Evolutionary conservation across 2,888 invertebrate species (phyloP), one percentile per base, ranked within the genome.

Genomic region (Cartodere bifasciata): DNA sequence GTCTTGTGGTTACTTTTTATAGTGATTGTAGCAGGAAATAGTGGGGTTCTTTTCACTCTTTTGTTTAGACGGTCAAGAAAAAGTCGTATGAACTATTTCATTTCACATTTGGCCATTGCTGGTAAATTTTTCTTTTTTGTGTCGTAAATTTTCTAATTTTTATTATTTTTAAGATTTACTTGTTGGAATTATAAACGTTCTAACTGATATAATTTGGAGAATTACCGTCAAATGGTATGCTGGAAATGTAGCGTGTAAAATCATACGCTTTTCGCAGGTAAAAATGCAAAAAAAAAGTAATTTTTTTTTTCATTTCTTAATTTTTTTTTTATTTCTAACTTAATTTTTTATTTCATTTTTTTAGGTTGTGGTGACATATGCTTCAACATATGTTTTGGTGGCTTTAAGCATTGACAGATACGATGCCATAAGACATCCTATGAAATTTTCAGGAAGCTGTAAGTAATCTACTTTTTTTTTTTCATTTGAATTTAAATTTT

Each of bases 31-130:
- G 68, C 82, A 29, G 84, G 90, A 16, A 92, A 92, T 59, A 68
- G 77, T 11, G 81, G 85, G 0, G 91, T 92, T n/a, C 70, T 92
- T 24, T 75, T 80, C 2, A 85, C 88, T 1, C 70, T 92, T 35
- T 67, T 80, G 32, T 68, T 83, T 47, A 84, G 82, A 42, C 86
- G 86, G 52, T 77, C 82, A 29, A 70, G 87, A 46, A 88, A 88
- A 56, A 87, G 87, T 28, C 68, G 91, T 27, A 91, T 91, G 90
- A 90, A 91, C 59, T 92, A 86, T 65, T 92, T 92, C 63, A 91
- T 92, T 45, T 85, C 85, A 67, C 88, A 92, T 50, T 66, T 92
- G 31, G 91, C 91, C 2, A 68, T 90, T 37, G 88, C 91, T 59
- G 92, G 92, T 91, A 58, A 67, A 22, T 24, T 28, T 15, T 26